Base-by-base conservation (phyloP, 2,888 invertebrate genomes). In the Heliconius aoede region DNA sequence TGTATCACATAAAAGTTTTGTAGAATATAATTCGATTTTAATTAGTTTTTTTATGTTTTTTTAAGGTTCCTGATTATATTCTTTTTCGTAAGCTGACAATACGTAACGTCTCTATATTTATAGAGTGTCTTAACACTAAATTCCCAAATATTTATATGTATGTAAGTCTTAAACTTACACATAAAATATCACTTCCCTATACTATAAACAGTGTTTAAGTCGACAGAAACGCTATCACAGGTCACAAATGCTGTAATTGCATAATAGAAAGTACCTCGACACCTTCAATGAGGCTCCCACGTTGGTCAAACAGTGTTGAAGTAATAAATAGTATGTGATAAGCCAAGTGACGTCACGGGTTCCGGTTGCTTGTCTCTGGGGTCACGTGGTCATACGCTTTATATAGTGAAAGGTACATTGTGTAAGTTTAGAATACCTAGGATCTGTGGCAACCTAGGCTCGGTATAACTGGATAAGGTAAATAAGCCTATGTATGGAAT, bases 341-440 rank as follows among this genome's bases (percentile, higher is more conserved):
- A 61, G 60, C 24, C 21, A 72, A 26, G 36, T 26, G 60, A 72
- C 40, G 72, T 72, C 60, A 60, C 36, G 61, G 60, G 60, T 36
- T 68, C 61, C 21, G 72, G 18, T 55, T 73, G 71, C 60, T 40
- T 72, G 58, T 60, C 36, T 76, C 74, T 46, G 36, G 61, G 79
- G 79, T 79, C 79, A 76, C 71, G 72, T 76, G 76, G 78, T 58
- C 78, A 72, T 73, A 76, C 78, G 74, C 71, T 76, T 71, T 74
- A 76, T 72, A 65, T 76, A 78, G 81, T 80, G 81, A 81, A 80
- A 75, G 81, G 80, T 46, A 65, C 28, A 28, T 73, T 69, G 71
- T 71, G 77, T 74, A 73, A 78, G 46, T 62, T 26, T 68, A 71
- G 62, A 72, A 74, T 77, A 46, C 32, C 64, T 77, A 73, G 51